phyloP scores from a whole-genome alignment of 2,113 vertebrate genomes.

The Sceloporus tristichus region DNA sequence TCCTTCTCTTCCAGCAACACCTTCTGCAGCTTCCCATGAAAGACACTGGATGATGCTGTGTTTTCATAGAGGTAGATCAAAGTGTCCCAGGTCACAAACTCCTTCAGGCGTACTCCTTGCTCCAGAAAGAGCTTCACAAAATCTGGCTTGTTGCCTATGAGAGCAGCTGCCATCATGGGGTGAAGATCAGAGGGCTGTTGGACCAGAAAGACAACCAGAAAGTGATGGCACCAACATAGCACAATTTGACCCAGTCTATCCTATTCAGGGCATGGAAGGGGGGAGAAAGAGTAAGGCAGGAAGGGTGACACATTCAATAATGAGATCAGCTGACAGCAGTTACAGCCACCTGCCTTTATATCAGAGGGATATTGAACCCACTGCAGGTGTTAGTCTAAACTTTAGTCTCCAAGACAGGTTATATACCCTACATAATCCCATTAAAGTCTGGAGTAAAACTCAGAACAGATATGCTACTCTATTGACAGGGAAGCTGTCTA shows the following conservation, averaged over 20 bases:
- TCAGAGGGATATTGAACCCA: too few relatives aligned
- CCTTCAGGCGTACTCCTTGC: slow-evolving; percentile 86
- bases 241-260: accelerated
- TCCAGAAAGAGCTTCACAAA: slow-evolving; percentile 94
- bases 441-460: too few relatives aligned
- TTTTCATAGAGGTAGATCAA: slow-evolving; percentile 86
- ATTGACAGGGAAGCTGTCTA: too few relatives aligned
- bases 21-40: slow-evolving; percentile 86
- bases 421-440: too few relatives aligned
- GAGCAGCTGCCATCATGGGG: slow-evolving; percentile 87
- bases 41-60: slow-evolving; percentile 83
- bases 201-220: slow-evolving; percentile 30
- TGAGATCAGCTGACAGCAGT: neutral
- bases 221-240: accelerated
- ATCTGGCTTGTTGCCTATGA: slow-evolving; percentile 89
- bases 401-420: too few relatives aligned
- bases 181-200: slow-evolving; percentile 89
- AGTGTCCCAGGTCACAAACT: slow-evolving; percentile 84
- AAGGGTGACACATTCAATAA: neutral
- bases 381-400: too few relatives aligned
- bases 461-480: too few relatives aligned
- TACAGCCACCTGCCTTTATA: too few relatives aligned
- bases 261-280: neutral
- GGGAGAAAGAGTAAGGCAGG: neutral
- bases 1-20: slow-evolving; percentile 74